phyloP scores from a whole-genome alignment of 2,797 vertebrate species.

The Labeo calbasu region DNA sequence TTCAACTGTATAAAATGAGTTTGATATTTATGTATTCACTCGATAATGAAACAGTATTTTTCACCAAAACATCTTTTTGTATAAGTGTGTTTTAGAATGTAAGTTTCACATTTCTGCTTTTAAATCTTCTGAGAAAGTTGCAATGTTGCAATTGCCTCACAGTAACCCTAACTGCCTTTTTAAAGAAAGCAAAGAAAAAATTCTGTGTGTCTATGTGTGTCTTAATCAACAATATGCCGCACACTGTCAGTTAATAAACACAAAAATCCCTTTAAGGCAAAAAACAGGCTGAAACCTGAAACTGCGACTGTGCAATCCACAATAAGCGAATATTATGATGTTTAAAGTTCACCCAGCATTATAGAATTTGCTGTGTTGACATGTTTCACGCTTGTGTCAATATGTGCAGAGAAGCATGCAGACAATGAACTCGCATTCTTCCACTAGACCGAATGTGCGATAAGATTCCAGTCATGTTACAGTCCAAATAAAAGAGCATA shows the following conservation, averaged over 20 bases:
- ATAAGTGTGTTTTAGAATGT: neutral
- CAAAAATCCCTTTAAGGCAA: neutral
- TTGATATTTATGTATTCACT: neutral
- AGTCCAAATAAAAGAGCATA: neutral
- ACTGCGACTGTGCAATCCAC: neutral
- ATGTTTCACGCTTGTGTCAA: slow-evolving; percentile 73
- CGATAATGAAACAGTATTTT: neutral
- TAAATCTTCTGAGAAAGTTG: neutral
- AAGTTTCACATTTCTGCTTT: neutral
- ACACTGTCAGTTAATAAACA: neutral
- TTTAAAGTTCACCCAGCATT: slow-evolving; percentile 44
- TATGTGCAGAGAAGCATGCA: slow-evolving; percentile 23
- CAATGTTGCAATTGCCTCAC: neutral
- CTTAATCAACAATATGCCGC: neutral
- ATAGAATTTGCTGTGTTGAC: slow-evolving; percentile 75
- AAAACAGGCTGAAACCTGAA: slow-evolving; percentile 3
- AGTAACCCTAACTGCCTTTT: neutral
- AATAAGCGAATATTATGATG: slow-evolving; percentile 3
- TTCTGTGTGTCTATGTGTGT: neutral
- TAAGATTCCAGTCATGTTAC: neutral
- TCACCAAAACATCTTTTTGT: neutral
- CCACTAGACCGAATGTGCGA: neutral
- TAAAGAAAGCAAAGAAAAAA: neutral
- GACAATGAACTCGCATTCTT: neutral
- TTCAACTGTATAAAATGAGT: neutral